Evolutionary conservation across 2,113 vertebrate genomes (phyloP), one percentile per base, ranked within the genome.

Genomic region (Carassius auratus): DNA sequence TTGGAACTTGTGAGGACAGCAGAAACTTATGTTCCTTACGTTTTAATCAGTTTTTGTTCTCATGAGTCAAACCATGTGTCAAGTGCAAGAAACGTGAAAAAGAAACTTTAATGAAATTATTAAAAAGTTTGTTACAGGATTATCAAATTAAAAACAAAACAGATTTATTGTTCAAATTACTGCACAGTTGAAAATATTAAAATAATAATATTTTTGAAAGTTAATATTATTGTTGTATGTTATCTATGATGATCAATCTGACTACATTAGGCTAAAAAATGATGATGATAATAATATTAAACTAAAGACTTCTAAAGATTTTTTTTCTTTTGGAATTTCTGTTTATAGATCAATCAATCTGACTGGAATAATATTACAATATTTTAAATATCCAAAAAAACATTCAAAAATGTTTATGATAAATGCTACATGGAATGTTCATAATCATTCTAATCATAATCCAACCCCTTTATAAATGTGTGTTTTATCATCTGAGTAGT

Each of bases 401-500:
- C 19, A 76, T 26, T 55, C 8, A 1, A 30, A 30, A 30, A 1
- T 30, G 1, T 10, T 55, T 1, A 52, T 12, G 21, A 23, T 74
- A 74, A 48, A 23, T 74, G 23, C 5, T 8, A 48, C 75, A 76
- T 55, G 3, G 33, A 76, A 76, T 30, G 75, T 76, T 33, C 75
- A 76, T 76, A 57, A n/a, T 30, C 4, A 66, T 68, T 66, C 14
- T 30, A 30, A 45, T 66, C 61, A 68, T 26, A 50, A 68, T 26
- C 61, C 14, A 23, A 81, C 30, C 33, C 23, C 1, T 81, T 48
- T 64, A 30, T 48, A 42, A 48, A 66, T 45, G 7, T 5, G 15
- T 10, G 30, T 81, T 66, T 81, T 66, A 80, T 68, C 61, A 81
- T 48, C 3, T 50, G 38, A 50, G 38, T 15, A 42, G 52, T 79